phyloP scores from a whole-genome alignment of 2,113 vertebrate genomes.

The Cebidichthys violaceus region DNA sequence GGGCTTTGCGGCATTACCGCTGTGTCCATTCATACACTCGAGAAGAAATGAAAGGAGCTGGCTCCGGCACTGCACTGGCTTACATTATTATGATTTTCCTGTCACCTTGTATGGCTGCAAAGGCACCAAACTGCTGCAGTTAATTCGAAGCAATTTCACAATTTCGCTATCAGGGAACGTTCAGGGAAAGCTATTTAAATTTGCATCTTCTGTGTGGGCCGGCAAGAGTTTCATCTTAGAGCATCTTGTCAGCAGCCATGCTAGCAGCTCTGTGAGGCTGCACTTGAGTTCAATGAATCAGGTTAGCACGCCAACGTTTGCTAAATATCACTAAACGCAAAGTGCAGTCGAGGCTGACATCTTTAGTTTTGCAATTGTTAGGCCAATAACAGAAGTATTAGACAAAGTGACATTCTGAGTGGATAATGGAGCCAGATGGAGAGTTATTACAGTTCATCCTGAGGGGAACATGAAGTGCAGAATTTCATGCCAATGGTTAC shows the following conservation, averaged over 20 bases:
- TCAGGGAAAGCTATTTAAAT: not conserved
- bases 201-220: not conserved
- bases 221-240: not conserved
- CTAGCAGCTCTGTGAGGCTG: not conserved
- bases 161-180: not conserved
- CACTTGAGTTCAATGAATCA: not conserved
- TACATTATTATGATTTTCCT: constrained; percentile 9
- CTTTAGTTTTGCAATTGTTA: not conserved
- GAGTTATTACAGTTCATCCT: not conserved
- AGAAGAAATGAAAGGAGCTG: constrained; percentile 22
- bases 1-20: constrained; percentile 6
- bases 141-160: not conserved
- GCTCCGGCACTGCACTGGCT: not conserved
- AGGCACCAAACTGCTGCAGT: not conserved
- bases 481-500: not conserved
- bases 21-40: constrained; percentile 25
- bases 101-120: not conserved
- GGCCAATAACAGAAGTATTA: not conserved
- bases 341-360: not conserved
- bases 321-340: not conserved
- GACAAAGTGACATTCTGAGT: not conserved
- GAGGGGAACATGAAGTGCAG: not conserved
- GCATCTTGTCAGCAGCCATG: not conserved
- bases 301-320: too few relatives aligned
- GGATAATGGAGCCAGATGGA: not conserved